These are phyloP conservation scores for Aplocera efformata DNA, from an alignment of 2,888 invertebrate species.

Conservation along the genomic window DNA sequence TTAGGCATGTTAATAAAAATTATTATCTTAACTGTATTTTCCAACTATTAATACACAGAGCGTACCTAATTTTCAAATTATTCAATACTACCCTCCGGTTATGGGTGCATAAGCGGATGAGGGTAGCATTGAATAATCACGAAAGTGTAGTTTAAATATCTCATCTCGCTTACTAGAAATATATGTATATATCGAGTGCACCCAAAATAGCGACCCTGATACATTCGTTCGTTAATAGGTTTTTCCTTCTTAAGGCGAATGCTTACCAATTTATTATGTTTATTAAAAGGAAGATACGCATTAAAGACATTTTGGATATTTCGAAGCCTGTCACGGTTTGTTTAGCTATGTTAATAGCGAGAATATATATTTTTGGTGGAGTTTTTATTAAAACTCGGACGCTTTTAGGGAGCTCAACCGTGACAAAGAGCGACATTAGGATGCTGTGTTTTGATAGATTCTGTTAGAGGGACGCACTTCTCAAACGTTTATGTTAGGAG, in stretches of 20 bases:
- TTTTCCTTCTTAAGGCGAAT: constrained; percentile 79
- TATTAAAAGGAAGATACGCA: constrained; percentile 69
- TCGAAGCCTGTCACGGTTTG: constrained; percentile 68
- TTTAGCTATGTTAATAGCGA: constrained; percentile 35
- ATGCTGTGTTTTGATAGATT: constrained; percentile 9
- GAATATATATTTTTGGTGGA: not conserved
- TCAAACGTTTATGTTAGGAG: not conserved
- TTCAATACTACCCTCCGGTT: too few relatives aligned
- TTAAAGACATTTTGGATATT: constrained; percentile 58
- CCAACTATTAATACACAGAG: too few relatives aligned
- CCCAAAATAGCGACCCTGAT: constrained; percentile 53
- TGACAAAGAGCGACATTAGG: constrained; percentile 27
- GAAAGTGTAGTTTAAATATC: too few relatives aligned
- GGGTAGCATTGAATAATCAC: too few relatives aligned
- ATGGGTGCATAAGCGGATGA: too few relatives aligned
- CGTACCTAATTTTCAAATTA: too few relatives aligned
- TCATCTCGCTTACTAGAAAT: constrained; percentile 3
- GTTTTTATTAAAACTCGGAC: constrained; percentile 30
- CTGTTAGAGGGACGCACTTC: not conserved
- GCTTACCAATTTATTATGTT: constrained; percentile 78
- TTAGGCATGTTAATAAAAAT: too few relatives aligned
- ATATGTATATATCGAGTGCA: constrained; percentile 10
- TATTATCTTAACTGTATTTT: too few relatives aligned
- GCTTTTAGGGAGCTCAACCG: constrained; percentile 49
- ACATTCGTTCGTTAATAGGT: constrained; percentile 78